Base-by-base conservation (phyloP, 1,140 invertebrate genomes). In the Bombus sylvicola region DNA sequence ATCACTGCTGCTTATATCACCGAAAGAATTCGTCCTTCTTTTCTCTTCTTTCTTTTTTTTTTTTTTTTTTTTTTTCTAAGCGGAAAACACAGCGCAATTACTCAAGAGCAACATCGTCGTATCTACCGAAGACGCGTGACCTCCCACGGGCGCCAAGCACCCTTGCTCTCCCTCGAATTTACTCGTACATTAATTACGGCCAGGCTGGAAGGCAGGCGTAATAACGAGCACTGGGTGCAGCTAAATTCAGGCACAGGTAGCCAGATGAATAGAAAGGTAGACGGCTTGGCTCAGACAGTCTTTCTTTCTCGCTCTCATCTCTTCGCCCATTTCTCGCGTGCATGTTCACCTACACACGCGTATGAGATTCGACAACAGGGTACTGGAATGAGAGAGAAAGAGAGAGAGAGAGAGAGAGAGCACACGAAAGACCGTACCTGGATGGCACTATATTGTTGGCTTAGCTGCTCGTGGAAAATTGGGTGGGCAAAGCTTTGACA, bases 401-500 rank as follows among this genome's bases (percentile, higher is more conserved):
- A 34, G 34, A 34, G 34, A 34, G 39, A 53, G 31, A 41, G 62
- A 43, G 69, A 68, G n/a, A n/a, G 43, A 18, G 22, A 37, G 12
- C 15, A 31, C 18, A 37, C 18, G 68, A 10, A 47, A 37, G 28
- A 66, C 62, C 69, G 83, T 88, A 87, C 39, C 78, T 81, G 80
- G 79, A 73, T 88, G 86, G 82, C 90, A 64, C 53, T 88, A 89
- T 91, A 91, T 92, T 92, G 91, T 92, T 92, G 85, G 89, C 84
- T 87, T 85, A 91, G 90, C 91, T 91, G 89, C 83, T 92, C 88
- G 86, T 89, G 85, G 89, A 92, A 92, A 92, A 91, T 92, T 92
- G 91, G 84, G 83, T 92, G 83, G 88, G 87, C 88, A 92, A 92
- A 92, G 91, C 91, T 92, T 92, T 91, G 91, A 92, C 91, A 90